A percentile compares a stretch with the other conserved stretches of the same genome.
phyloP scores from a whole-genome alignment of 1,140 invertebrate species.

The Leptestheria dahalacensis region DNA sequence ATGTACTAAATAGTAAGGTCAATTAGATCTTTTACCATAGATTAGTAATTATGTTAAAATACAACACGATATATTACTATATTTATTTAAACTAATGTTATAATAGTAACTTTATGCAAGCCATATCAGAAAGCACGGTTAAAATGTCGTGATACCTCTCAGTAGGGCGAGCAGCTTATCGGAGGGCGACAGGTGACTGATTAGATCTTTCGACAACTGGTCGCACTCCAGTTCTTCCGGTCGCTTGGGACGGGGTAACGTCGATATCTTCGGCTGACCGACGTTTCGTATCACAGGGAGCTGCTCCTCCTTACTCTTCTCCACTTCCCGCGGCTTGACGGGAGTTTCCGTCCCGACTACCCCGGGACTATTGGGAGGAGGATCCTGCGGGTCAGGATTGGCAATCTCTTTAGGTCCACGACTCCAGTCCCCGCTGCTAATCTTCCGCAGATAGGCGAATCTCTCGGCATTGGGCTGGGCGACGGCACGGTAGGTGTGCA shows the following conservation, averaged over 20 bases:
- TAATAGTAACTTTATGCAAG: too few species aligned
- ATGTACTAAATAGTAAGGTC: too few species aligned
- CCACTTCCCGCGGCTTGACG: neutral
- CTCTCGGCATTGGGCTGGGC: constrained; percentile 10
- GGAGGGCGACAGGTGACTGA: constrained; percentile 46
- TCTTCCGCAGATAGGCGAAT: constrained; percentile 10
- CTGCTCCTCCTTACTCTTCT: neutral
- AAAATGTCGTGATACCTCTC: constrained; percentile 7
- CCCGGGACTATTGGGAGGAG: neutral
- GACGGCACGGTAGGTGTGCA: constrained; percentile 13
- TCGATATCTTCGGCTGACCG: neutral
- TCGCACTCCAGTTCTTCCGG: constrained; percentile 70
- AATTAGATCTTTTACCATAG: too few species aligned
- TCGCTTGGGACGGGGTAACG: constrained; percentile 33
- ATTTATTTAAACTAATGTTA: too few species aligned
- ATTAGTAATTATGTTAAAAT: too few species aligned
- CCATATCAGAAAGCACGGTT: too few species aligned
- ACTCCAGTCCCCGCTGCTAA: constrained; percentile 2
- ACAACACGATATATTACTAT: too few species aligned
- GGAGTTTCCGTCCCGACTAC: neutral
- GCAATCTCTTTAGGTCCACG: neutral
- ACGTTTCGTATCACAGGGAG: neutral
- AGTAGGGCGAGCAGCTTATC: constrained; percentile 53
- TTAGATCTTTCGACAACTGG: constrained; percentile 51
- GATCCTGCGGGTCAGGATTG: neutral